Evolutionary conservation across 2,888 invertebrate genomes (phyloP).

Genomic region (Auanema freiburgensis): DNA sequence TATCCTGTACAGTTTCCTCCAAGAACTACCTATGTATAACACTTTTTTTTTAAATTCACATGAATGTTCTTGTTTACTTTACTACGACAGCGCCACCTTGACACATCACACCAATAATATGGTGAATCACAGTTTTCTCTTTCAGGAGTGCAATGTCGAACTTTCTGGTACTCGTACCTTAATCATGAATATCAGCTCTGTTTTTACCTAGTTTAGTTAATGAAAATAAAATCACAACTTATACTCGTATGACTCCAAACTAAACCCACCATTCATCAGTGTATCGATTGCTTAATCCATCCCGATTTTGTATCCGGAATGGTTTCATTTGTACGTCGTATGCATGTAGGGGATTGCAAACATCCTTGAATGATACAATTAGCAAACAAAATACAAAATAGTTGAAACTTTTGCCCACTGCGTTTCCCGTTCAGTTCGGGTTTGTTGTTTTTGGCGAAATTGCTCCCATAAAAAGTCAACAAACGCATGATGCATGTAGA

Average conservation of each 20-base stretch:
- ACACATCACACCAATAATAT: conserved; percentile 55
- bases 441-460: conserved; percentile 57
- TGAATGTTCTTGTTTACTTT: conserved; percentile 29
- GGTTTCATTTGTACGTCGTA: conserved; percentile 61
- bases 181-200: too few relatives aligned
- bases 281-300: conserved; percentile 61
- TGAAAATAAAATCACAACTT: too few relatives aligned
- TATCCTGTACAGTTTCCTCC: conserved; percentile 62
- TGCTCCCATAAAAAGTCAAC: conserved; percentile 63
- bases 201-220: too few relatives aligned
- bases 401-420: conserved; percentile 44
- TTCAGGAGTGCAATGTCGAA: conserved; percentile 50
- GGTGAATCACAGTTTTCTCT: conserved; percentile 50
- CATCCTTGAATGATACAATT: conserved; percentile 37
- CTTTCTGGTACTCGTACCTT: conserved; percentile 61
- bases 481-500: conserved; percentile 63
- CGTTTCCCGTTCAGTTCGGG: conserved; percentile 51
- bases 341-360: conserved; percentile 53
- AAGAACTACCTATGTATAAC: conserved; percentile 29
- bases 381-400: neutral
- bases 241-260: neutral
- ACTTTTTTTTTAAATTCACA: neutral
- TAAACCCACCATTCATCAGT: conserved; percentile 49
- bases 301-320: conserved; percentile 56
- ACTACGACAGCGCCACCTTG: conserved; percentile 51